A percentile compares a stretch with the other conserved stretches of the same genome.
Evolutionary conservation across 2,113 vertebrate species (phyloP).

Genomic region (Pipra filicauda): DNA sequence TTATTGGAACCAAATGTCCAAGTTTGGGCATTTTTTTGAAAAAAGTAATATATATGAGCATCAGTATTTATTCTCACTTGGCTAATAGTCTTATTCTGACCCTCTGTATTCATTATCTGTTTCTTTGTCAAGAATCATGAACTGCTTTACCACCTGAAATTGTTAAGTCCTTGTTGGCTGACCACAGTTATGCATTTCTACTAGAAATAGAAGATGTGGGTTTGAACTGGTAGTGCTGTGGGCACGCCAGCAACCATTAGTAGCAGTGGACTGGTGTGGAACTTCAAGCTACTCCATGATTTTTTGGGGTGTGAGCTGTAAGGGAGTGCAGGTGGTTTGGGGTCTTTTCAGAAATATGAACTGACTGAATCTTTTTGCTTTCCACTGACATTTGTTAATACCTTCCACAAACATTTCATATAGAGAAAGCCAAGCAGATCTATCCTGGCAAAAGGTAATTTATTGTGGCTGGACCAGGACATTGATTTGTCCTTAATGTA

Average conservation of each 20-base stretch:
- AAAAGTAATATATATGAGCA: neutral
- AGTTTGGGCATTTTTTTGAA: neutral
- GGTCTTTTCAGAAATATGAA: neutral
- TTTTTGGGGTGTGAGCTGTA: neutral
- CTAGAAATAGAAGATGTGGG: neutral
- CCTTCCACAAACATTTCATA: neutral
- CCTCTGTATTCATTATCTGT: neutral
- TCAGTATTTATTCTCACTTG: neutral
- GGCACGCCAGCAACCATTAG: neutral
- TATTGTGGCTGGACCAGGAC: conserved; percentile 24
- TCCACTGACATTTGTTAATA: neutral
- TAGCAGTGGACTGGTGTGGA: neutral
- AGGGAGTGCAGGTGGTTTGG: neutral
- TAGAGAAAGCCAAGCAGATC: neutral
- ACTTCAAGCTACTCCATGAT: neutral
- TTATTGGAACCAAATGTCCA: neutral
- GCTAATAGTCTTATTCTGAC: neutral
- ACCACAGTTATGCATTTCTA: neutral
- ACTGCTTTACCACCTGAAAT: neutral
- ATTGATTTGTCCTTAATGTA: conserved; percentile 58
- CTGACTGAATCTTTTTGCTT: neutral
- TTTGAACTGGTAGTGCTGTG: neutral
- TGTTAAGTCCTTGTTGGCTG: neutral
- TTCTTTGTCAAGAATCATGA: neutral
- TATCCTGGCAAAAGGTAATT: conserved; percentile 25